A percentile compares a stretch with the other conserved stretches of the same genome.
Evolutionary conservation across 2,797 vertebrate species (phyloP).

Genomic region (Danio tinwini): DNA sequence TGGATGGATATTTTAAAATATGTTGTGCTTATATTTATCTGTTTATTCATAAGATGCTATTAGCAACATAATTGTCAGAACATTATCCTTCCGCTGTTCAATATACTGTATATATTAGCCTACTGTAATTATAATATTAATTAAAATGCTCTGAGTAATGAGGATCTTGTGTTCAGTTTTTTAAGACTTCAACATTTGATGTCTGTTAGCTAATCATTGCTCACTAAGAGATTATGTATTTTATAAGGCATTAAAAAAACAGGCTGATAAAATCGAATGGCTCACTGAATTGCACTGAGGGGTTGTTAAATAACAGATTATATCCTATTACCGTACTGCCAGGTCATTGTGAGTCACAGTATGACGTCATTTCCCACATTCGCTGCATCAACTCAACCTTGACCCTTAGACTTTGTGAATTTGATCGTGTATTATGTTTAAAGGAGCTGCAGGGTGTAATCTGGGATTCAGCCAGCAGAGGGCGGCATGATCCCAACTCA

Average conservation of each 20-base stretch:
- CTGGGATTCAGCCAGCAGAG: constrained; percentile 15
- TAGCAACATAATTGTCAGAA: neutral
- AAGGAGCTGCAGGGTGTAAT: neutral
- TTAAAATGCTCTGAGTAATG: neutral
- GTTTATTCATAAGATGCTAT: neutral
- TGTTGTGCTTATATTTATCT: constrained; percentile 6
- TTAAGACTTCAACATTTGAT: neutral
- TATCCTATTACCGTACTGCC: neutral
- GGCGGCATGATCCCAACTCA: neutral
- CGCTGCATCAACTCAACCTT: neutral
- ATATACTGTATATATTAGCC: constrained; percentile 17
- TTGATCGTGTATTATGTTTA: neutral
- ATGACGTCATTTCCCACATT: neutral
- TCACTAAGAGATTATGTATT: neutral
- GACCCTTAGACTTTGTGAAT: neutral
- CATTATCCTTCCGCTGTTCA: neutral
- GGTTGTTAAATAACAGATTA: neutral
- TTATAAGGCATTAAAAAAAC: neutral
- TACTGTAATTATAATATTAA: neutral
- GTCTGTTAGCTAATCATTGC: neutral
- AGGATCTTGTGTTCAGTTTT: neutral
- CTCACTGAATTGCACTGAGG: neutral
- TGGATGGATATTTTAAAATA: neutral
- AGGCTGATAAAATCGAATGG: neutral
- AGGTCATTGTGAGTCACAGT: neutral